A percentile compares a stretch with the other conserved stretches of the same genome.
Evolutionary conservation across 1,140 invertebrate species (phyloP).

Genomic region (Gonatopus flavifemur): DNA sequence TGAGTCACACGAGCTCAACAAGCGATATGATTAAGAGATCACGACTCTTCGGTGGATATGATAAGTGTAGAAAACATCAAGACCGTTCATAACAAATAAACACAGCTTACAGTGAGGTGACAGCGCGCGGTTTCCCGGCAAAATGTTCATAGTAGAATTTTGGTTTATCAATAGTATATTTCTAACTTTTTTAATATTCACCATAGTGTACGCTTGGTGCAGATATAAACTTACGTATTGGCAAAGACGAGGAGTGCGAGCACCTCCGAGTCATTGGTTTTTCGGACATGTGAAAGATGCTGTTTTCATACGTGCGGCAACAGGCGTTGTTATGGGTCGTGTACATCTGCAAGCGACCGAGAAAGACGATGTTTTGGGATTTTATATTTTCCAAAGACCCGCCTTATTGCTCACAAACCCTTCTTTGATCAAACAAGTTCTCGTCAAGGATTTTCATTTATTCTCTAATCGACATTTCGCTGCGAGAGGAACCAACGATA

Average conservation of each 20-base stretch:
- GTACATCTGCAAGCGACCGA: constrained; percentile 25
- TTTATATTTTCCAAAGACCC: constrained; percentile 44
- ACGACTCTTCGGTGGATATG: too few relatives aligned
- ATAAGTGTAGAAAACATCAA: too few relatives aligned
- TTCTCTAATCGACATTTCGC: constrained; percentile 55
- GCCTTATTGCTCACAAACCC: constrained; percentile 37
- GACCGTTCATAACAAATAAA: too few relatives aligned
- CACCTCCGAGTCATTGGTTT: constrained; percentile 29
- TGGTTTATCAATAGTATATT: too few relatives aligned
- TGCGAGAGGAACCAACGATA: constrained; percentile 35
- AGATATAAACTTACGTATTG: constrained; percentile 40
- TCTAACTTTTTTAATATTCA: not conserved
- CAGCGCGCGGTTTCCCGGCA: too few relatives aligned
- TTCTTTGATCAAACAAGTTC: constrained; percentile 45
- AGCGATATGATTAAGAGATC: too few relatives aligned
- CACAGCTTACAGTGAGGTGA: too few relatives aligned
- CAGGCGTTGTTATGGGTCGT: constrained; percentile 49
- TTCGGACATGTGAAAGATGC: constrained; percentile 43
- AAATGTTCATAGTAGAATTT: too few relatives aligned
- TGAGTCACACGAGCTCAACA: too few relatives aligned
- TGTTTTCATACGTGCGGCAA: constrained; percentile 24
- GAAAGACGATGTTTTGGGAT: constrained; percentile 29
- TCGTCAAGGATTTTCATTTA: constrained; percentile 58
- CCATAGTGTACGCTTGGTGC: constrained; percentile 32
- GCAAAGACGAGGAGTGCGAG: constrained; percentile 35